Base-by-base conservation (phyloP, 2,113 vertebrate species). In the Harpagus bidentatus region DNA sequence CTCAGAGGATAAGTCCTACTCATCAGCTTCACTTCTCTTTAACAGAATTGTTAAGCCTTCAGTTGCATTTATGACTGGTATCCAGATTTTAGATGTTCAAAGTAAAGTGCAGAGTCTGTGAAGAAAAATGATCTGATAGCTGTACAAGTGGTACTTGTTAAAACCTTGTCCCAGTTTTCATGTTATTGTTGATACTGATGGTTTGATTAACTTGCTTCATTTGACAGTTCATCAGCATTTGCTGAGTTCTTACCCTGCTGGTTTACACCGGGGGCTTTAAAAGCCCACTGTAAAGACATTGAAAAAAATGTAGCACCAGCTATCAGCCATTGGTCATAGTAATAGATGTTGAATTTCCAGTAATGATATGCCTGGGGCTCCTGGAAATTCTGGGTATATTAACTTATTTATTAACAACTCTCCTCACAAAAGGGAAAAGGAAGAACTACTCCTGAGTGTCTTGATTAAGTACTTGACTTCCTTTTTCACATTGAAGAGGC, bases 1-100 rank as follows among this genome's bases (percentile, higher is more conserved):
- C 76, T 96, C 55, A 91, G 73, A 93, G 52, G 47, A 94, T 95
- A n/a, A 96, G 70, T 71, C 73, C n/a, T 89, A 87, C 48, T 96
- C 86, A 91, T 95, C 94, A 94, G 38, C n/a, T 96, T 71, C 65
- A 72, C 21, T 87, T 69, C 52, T 84, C 29, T 96, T 88, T 74
- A 89, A 79, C n/a, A 78, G 73, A 86, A 84, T 40, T 93, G 16
- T 70, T 78, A 91, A 78, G 47, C 42, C 12, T 88, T 4, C 18
- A 50, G n/a, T 95, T 84, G n/a, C 38, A 79, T 84, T 92, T 93
- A 78, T 77, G 67, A 70, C 71, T 83, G 45, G 16, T 56, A 92
- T 70, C 28, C 7, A 31, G 53, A 93, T 74, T 94, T 90, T 55
- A 73, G 72, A 87, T 93, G 32, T 43, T 96, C 61, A 84, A 86